Base-by-base conservation (phyloP, 2,797 vertebrate species). In the Enteromius afrohamiltoni region DNA sequence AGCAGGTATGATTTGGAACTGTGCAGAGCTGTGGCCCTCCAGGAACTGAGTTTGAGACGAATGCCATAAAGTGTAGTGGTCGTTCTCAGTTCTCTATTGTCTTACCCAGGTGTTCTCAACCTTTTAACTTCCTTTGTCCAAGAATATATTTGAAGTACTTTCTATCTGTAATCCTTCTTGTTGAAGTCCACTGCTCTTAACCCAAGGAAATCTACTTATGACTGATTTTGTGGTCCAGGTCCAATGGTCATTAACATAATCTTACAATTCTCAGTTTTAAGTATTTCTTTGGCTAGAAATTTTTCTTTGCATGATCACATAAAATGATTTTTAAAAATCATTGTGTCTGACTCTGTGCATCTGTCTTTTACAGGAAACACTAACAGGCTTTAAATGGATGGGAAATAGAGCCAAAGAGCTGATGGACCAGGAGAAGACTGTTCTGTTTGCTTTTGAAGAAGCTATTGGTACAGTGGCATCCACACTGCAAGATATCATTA, bases 361-460 rank as follows among this genome's bases (percentile, higher is more conserved):
- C 4, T 80, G 26, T 3, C 7, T 65, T 82, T 19, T 69, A 82
- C 89, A 99, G 98, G 98, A 99, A 94, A 99, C 98, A 0, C 88
- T 99, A 79, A 99, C 98, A 0, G 98, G 98, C 77, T 99, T 99
- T 90, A 99, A 99, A 87, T 99, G 98, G 98, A 98, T 99, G 97
- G 98, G 98, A 84, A 99, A 98, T 92, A 90, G 97, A 93, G 96
- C 96, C 83, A 96, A 92, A 83, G 95, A 97, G 82, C 95, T 99
- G 23, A 92, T 96, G 92, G 95, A 98, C 85, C 94, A 97, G 89
- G 95, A 94, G 21, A 99, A 98, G 89, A 95, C 91, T 3, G 96
- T 99, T 85, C 93, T 99, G 69, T 99, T 99, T 94, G 97, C 98
- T 69, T 99, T 99, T 92, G 98, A 99, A 88, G 98, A 99, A 89